A percentile compares a stretch with the other conserved stretches of the same genome.
These are phyloP conservation scores for Garrulus glandarius DNA, from an alignment of 2,797 vertebrate species.

Conservation along the genomic window DNA sequence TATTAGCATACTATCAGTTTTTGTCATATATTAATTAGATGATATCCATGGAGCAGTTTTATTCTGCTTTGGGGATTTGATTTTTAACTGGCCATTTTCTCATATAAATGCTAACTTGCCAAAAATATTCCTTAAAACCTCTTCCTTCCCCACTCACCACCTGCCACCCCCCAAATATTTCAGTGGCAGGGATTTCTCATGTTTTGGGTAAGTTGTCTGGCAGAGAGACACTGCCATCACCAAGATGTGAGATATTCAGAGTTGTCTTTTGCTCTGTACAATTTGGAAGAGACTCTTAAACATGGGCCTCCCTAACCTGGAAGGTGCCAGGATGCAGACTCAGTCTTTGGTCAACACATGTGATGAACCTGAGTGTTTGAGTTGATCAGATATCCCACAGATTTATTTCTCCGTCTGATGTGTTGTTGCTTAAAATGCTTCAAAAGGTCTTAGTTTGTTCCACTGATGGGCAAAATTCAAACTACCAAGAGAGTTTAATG, in stretches of 20 bases:
- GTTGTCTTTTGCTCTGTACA: neutral
- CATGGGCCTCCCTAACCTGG: neutral
- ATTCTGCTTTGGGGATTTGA: neutral
- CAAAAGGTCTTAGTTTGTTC: neutral
- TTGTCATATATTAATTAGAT: constrained; percentile 10
- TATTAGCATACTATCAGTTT: constrained; percentile 46
- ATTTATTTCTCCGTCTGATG: neutral
- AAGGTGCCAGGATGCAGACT: neutral
- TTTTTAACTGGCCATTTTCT: neutral
- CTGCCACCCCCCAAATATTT: neutral
- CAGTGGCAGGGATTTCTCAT: neutral
- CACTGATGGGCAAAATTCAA: neutral
- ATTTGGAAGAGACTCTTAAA: neutral
- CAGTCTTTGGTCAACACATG: rapidly evolving
- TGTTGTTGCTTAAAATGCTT: neutral
- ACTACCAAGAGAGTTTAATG: neutral
- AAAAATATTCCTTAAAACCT: neutral
- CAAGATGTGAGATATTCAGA: neutral
- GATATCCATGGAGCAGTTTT: neutral
- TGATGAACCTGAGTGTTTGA: neutral
- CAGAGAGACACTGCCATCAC: neutral
- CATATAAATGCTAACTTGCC: neutral
- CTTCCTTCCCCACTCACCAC: neutral
- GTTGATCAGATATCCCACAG: neutral
- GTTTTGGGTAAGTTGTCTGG: neutral